These are phyloP conservation scores for Stichopus chloronotus DNA, from an alignment of 35 echinoderm and acorn worm genomes.

Conservation along the genomic window DNA sequence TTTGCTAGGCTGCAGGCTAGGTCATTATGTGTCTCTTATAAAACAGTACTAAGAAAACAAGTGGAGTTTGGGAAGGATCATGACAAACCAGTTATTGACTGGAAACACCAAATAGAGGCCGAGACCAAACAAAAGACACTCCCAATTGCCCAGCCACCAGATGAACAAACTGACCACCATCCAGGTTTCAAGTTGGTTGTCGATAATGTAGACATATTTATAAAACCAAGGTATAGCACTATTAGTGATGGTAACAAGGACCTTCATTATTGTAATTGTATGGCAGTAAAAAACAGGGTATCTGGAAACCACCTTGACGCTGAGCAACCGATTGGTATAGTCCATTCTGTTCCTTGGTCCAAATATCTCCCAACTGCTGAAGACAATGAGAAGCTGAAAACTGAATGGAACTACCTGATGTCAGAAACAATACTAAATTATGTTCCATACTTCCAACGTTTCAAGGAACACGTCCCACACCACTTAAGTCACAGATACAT, in stretches of 20 bases:
- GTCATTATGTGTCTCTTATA: constrained; percentile 46
- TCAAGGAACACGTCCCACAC: background rate
- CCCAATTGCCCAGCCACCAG: background rate
- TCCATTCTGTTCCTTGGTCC: constrained; percentile 18
- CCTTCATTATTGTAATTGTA: constrained; percentile 42
- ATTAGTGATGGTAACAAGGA: constrained; percentile 32
- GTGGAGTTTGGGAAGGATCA: constrained; percentile 17
- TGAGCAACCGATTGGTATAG: background rate
- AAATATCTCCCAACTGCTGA: constrained; percentile 10
- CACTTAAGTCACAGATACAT: constrained; percentile 7
- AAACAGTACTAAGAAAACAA: constrained; percentile 23
- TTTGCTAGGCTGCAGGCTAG: constrained; percentile 29
- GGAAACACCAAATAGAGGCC: constrained; percentile 5
- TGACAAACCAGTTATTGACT: constrained; percentile 22
- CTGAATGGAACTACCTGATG: constrained; percentile 32
- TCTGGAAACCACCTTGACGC: constrained; percentile 13
- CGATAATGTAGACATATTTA: constrained; percentile 31
- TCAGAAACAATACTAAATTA: background rate
- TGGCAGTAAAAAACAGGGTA: constrained; percentile 48
- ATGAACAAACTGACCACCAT: background rate
- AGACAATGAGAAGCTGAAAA: constrained; percentile 11
- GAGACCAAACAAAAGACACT: background rate
- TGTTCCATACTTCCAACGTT: background rate
- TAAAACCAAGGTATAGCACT: constrained; percentile 32
- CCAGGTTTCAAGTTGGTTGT: constrained; percentile 58